phyloP scores from a whole-genome alignment of 1,140 invertebrate species.

The Ceratina calcarata region DNA sequence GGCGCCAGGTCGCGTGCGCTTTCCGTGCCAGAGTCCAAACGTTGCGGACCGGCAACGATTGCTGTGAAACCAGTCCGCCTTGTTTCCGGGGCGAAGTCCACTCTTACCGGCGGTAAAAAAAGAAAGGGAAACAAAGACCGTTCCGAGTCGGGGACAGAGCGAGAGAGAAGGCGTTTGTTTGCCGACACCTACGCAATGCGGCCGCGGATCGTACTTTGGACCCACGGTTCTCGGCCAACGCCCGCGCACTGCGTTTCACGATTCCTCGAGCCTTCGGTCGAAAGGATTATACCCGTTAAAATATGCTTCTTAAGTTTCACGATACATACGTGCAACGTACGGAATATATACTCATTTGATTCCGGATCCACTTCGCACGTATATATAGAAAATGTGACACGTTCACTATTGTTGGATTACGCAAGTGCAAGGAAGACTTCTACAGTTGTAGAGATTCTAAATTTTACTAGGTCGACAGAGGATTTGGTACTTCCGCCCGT shows the following conservation, averaged over 20 bases:
- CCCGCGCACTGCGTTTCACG: not conserved
- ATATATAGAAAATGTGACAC: too few relatives aligned
- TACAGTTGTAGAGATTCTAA: too few relatives aligned
- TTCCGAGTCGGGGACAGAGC: not conserved
- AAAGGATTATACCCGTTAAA: too few relatives aligned
- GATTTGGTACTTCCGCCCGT: too few relatives aligned
- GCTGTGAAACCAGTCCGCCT: not conserved
- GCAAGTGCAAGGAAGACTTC: too few relatives aligned
- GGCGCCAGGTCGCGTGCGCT: not conserved
- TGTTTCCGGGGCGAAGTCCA: not conserved
- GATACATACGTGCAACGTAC: too few relatives aligned
- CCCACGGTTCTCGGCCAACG: not conserved
- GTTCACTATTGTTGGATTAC: too few relatives aligned
- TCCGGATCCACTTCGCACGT: too few relatives aligned
- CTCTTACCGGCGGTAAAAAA: not conserved
- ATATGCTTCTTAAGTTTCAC: too few relatives aligned
- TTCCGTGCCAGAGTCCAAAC: slow-evolving; percentile 8
- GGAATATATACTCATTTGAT: too few relatives aligned
- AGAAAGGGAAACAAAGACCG: not conserved
- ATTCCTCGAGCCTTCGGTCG: not conserved
- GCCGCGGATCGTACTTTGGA: slow-evolving; percentile 35
- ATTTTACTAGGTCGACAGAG: too few relatives aligned
- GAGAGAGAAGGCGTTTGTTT: slow-evolving; percentile 13
- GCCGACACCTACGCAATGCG: slow-evolving; percentile 15
- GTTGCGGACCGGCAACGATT: not conserved